Evolutionary conservation across 2,113 vertebrate species (phyloP), one percentile per base, ranked within the genome.

Genomic region (Centropus bengalensis): DNA sequence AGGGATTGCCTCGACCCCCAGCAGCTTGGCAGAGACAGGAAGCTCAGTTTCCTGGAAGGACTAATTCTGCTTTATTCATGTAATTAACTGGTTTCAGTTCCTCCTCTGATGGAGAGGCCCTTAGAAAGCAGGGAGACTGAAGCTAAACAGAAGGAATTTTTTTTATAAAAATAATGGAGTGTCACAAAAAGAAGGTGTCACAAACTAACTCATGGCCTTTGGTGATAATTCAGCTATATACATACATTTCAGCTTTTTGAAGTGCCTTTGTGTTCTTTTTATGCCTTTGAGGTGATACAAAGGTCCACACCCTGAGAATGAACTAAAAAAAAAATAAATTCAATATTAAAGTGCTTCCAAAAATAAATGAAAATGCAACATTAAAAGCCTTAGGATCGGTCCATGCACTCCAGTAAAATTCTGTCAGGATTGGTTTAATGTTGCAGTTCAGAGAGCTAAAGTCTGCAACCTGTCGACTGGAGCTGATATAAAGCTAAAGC

Each of bases 141-240:
- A 17, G 10, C 7, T 6, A 17, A 14, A 54, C 49, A 49, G 26
- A 77, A 76, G 12, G 30, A 16, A 32, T 52, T 20, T 33, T 36
- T 36, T 36, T 36, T 36, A 36, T 27, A 7, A 68, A 86, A 28
- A 26, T 59, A 67, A 19, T 3, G 9, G 36, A 73, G 36, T 36
- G 36, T 36, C 36, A 62, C 2, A 83, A 80, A 44, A 81, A 38
- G 42, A 68, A 69, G 42, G 17, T 70, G 59, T 33, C 2, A 4
- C 30, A 45, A n/a, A 56, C 1, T 12, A 88, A 27, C 32, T 24
- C 0, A 0, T 4, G 26, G 55, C 52, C 27, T 71, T 40, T 21
- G 28, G 44, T 24, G 38, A 28, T 24, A 92, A 73, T 7, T 81
- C 38, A 49, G 40, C 32, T 60, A 40, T 47, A 23, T 24, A 15